phyloP scores from a whole-genome alignment of 2,797 vertebrate genomes.

The Dryobates pubescens region DNA sequence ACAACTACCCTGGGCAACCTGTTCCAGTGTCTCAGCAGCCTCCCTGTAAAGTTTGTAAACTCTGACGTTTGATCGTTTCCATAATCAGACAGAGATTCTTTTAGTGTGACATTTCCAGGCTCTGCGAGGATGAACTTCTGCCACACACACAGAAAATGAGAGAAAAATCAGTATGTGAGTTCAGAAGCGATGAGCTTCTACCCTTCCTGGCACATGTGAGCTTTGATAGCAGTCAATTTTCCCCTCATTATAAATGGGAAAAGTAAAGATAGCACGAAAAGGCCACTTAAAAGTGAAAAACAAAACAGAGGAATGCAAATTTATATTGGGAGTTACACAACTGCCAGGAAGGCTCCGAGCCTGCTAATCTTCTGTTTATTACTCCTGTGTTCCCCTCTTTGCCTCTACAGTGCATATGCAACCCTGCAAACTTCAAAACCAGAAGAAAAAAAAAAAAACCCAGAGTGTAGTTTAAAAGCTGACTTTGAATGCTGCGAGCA shows the following conservation, averaged over 20 bases:
- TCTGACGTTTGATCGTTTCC: no score
- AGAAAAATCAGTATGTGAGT: slow-evolving; percentile 18
- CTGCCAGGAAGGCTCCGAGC: not conserved
- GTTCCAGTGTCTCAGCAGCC: no score
- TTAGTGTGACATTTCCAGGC: not conserved
- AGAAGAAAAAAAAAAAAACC: not conserved
- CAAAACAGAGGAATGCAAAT: slow-evolving; percentile 40
- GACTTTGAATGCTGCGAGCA: not conserved
- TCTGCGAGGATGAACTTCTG: not conserved
- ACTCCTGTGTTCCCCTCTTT: not conserved
- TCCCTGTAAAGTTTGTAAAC: no score
- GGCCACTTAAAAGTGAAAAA: slow-evolving; percentile 36
- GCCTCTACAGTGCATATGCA: not conserved
- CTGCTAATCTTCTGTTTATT: slow-evolving; percentile 20
- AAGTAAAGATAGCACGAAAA: slow-evolving; percentile 21
- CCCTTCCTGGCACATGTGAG: not conserved
- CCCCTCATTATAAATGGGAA: slow-evolving; percentile 13
- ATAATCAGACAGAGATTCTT: no score
- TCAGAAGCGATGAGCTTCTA: slow-evolving; percentile 29
- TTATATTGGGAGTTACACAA: not conserved
- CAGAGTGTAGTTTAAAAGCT: slow-evolving; percentile 14
- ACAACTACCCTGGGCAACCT: no score
- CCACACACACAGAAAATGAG: not conserved
- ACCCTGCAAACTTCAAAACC: not conserved
- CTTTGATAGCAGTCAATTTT: slow-evolving; percentile 23